A percentile compares a stretch with the other conserved stretches of the same genome.
Evolutionary conservation across 2,797 vertebrate genomes (phyloP).

Genomic region (Nasua narica): DNA sequence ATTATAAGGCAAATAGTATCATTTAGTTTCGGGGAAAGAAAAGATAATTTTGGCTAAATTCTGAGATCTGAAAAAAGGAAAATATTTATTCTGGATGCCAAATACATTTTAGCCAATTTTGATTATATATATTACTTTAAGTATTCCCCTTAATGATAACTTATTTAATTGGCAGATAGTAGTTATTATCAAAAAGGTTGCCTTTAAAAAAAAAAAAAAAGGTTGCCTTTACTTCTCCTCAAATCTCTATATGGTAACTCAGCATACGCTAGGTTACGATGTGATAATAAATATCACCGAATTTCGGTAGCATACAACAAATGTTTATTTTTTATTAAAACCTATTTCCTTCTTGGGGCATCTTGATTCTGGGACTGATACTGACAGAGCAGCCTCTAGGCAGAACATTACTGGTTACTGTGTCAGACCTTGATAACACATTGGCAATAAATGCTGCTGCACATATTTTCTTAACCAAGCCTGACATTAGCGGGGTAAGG

Average conservation of each 20-base stretch:
- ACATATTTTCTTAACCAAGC: not conserved
- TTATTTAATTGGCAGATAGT: not conserved
- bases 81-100: not conserved
- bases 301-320: not conserved
- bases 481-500: not conserved
- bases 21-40: not conserved
- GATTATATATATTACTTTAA: not conserved
- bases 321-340: not conserved
- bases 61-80: not conserved
- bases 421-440: not conserved
- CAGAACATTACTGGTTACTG: not conserved
- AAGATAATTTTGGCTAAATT: not conserved
- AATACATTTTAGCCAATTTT: not conserved
- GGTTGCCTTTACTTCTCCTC: not conserved
- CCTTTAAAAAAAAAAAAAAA: conserved; percentile 7
- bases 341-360: not conserved
- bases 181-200: not conserved
- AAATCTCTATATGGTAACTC: not conserved
- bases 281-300: not conserved
- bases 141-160: not conserved
- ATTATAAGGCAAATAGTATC: not conserved
- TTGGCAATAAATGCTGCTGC: not conserved
- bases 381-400: not conserved
- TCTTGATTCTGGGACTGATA: not conserved
- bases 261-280: not conserved